Percentiles rank a stretch among this genome's conserved stretches.
These are phyloP conservation scores for Gnatocerus cornutus DNA, from an alignment of 2,888 invertebrate species.

Conservation along the genomic window DNA sequence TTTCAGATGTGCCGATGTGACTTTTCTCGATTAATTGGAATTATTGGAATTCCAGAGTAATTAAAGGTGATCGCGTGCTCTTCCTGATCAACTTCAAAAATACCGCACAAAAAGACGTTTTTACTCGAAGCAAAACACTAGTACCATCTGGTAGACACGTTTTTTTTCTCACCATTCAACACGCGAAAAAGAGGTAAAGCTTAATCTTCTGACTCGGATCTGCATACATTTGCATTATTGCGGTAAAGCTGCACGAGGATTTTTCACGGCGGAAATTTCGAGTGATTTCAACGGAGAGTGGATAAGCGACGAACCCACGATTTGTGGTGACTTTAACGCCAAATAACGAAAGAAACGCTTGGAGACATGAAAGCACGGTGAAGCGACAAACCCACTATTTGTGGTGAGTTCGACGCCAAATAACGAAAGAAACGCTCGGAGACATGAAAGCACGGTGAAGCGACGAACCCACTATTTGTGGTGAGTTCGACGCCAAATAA, in stretches of 20 bases:
- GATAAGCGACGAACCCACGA: no score
- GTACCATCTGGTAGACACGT: constrained; percentile 1
- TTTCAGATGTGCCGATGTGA: constrained; percentile 27
- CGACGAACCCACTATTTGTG: no score
- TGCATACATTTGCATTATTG: constrained; percentile 4
- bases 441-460: no score
- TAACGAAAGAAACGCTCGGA: no score
- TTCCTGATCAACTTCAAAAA: neutral
- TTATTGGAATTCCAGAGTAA: constrained; percentile 20
- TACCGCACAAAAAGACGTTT: neutral
- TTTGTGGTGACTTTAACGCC: no score
- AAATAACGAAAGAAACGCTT: no score
- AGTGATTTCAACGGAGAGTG: no score
- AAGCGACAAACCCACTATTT: no score
- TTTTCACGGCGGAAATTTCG: no score
- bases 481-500: no score
- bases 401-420: no score
- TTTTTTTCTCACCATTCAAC: neutral
- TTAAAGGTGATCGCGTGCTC: constrained; percentile 18
- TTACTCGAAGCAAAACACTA: neutral
- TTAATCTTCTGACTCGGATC: constrained; percentile 2
- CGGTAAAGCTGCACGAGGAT: neutral
- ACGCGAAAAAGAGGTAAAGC: constrained; percentile 4
- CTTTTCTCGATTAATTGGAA: constrained; percentile 28
- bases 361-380: no score